Evolutionary conservation across 2,888 invertebrate species (phyloP), one percentile per base, ranked within the genome.

Genomic region (Pterostichus madidus): DNA sequence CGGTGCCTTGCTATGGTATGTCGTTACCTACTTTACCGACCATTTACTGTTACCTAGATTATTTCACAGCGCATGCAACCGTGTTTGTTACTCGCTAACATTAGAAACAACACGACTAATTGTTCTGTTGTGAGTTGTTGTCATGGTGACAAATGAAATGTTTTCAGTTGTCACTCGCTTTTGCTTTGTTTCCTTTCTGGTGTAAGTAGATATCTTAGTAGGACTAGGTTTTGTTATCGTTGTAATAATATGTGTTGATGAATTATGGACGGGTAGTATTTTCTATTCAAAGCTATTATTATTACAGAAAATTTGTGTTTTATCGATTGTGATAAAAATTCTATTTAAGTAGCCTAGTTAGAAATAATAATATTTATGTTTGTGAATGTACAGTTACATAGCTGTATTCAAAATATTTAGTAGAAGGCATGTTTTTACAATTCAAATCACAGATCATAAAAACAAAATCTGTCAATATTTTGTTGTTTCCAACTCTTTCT

Each of bases 1-100:
- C 75, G 3, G 75, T 75, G 75, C 75, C 49, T 35, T 15, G 32
- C 75, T 11, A 24, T 46, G 46, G 71, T 31, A 68, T 68, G 80
- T 80, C 80, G 80, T 80, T 73, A 80, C 80, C 80, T 80, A 80
- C 80, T 80, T 80, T 80, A 71, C 80, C 80, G 71, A 15, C 56
- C 44, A 44, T 71, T 52, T 80, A 80, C 80, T 71, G 80, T 80
- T 80, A 80, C 71, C 61, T 35, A 68, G 49, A 79, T 71, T 71
- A 71, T 46, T 75, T 75, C 52, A 75, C 52, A 73, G 49, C 5
- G 35, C 39, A 39, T 44, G 35, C 35, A 64, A 64, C 39, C 64
- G 64, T 64, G 64, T 64, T 71, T 39, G 68, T 44, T 71, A 11
- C 35, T 64, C 46, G 49, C 52, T 24, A 52, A 75, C 75, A 75